Conservation (phyloP, 2,888 invertebrate species). For the Bombyx huttoni region DNA sequence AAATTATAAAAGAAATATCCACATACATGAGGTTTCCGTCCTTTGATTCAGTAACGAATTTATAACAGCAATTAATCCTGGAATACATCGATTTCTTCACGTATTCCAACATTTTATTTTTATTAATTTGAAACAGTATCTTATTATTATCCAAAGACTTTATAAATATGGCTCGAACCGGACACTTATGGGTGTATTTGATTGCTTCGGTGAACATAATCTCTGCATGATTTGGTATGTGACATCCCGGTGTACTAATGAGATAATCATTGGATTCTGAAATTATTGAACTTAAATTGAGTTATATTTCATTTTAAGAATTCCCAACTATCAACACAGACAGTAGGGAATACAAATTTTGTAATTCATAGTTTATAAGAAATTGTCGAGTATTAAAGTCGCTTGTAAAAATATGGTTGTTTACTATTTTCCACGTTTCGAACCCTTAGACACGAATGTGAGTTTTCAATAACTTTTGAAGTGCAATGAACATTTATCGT, state of each 20-base stretch:
- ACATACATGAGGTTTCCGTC: not conserved
- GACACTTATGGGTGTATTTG: constrained; percentile 18
- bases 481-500: no score
- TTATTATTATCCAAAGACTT: constrained; percentile 14
- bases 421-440: no score
- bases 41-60: constrained; percentile 12
- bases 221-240: constrained; percentile 35
- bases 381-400: no score
- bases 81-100: constrained; percentile 6
- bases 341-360: no score
- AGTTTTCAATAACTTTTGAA: no score
- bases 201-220: constrained; percentile 16
- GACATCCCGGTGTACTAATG: constrained; percentile 37
- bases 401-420: no score
- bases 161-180: constrained; percentile 25
- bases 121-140: constrained; percentile 24
- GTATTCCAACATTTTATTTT: constrained; percentile 16
- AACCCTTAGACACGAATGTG: no score
- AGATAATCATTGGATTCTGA: constrained; percentile 11
- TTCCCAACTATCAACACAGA: no score
- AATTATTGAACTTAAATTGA: not conserved
- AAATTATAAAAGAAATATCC: no score
- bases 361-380: no score
- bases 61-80: constrained; percentile 28
- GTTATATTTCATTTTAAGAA: not conserved